Base-by-base conservation (phyloP, 2,888 invertebrate genomes). In the Drosophila falleni region DNA sequence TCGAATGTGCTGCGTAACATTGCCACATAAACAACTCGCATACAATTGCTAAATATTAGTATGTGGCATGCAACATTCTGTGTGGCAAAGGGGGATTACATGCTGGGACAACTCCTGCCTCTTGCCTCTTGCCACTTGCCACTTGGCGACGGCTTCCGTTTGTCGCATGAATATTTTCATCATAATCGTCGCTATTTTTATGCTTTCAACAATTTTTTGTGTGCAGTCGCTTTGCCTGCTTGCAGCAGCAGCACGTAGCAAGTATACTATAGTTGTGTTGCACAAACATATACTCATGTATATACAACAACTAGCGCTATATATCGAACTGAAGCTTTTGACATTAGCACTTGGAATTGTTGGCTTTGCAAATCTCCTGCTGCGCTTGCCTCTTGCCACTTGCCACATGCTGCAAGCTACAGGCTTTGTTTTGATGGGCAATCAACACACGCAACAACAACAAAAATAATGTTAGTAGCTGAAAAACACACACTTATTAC, bases 101-200 rank as follows among this genome's bases (percentile, higher is more conserved):
- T 19, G 74, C 59, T 67, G 66, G 51, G 70, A 42, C 37, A 63
- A 31, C 37, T 59, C 23, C 4, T 23, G 23, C 23, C 23, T 4
- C 9, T 58, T 71, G 71, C 59, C 69, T 19, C 19, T 23, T 23
- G 23, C 23, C 23, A 23, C 9, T 58, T 71, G 71, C 59, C 69
- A 68, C 66, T 76, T 70, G 71, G 62, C 69, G 47, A 71, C 66
- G 74, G 72, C 65, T 78, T 87, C 69, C 80, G 80, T 74, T 83
- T 80, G 88, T 80, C 85, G 76, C 80, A 89, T 89, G 89, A 89
- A 86, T 85, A 82, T 89, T 87, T 86, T 80, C 89, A 89, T 85
- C 89, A 89, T 85, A 89, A 81, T 89, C 85, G 77, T 73, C 61
- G 71, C 89, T 81, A 87, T 85, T 87, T 84, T 89, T 89, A 87